Evolutionary conservation across 2,113 vertebrate genomes (phyloP), one percentile per base, ranked within the genome.

Genomic region (Menidia beryllina): DNA sequence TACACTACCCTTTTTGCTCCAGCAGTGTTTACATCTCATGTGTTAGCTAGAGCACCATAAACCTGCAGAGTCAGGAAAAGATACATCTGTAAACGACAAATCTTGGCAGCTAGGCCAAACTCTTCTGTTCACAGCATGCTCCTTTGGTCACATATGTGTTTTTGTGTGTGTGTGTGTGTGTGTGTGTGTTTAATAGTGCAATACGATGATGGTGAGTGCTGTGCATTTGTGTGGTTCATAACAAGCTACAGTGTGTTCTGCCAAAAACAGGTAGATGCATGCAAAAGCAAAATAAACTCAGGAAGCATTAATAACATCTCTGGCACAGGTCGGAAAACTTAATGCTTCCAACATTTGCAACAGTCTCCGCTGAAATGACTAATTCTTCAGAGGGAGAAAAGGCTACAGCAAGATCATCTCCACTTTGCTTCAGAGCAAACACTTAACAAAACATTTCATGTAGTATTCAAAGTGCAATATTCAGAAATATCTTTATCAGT

Each of bases 191-290:
- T 26, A 25, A 39, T 47, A 63, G 72, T 65, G 63, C 0, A 3
- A 54, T 34, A 5, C 30, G 30, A 34, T 34, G 30, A 34, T 34
- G 30, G 48, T 39, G 57, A 55, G 30, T 11, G 1, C 27, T 62
- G 27, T 43, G 51, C 26, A 19, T 67, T 38, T 75, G 60, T 66
- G 53, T 61, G 52, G 15, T 59, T 71, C 82, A 73, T 72, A 75
- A 75, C 57, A 70, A 56, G 61, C 67, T 64, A 21, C 2, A 6
- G 3, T 67, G 48, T 51, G 69, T 41, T 62, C 59, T 70, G 79
- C 77, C 83, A 87, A 83, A n/a, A 57, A 34, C 63, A 86, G 71
- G 80, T 87, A 90, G 79, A 77, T 73, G 54, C 75, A 82, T 84
- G 82, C 30, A 78, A 83, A 80, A 71, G 70, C 43, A 71, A 88